These are phyloP conservation scores for Sebastes hubbsi DNA, from an alignment of 2,797 vertebrate species.

Conservation along the genomic window DNA sequence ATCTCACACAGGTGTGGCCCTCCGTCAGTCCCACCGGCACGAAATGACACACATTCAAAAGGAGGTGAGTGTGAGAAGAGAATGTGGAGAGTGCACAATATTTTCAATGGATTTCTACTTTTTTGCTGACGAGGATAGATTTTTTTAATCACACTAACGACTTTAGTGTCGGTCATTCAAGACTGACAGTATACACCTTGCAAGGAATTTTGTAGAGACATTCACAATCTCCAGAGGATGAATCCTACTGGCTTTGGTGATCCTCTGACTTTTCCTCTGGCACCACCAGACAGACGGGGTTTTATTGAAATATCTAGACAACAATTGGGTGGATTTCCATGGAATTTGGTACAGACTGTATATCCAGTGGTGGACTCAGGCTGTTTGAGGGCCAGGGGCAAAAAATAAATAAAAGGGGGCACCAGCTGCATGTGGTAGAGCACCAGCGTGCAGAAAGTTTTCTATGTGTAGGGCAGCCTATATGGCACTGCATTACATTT, in stretches of 20 bases:
- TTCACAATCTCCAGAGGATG: neutral
- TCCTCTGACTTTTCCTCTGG: neutral
- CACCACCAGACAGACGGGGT: neutral
- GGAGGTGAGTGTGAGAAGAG: slow-evolving; percentile 40
- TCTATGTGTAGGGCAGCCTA: neutral
- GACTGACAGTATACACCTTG: too few species aligned
- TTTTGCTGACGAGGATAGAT: neutral
- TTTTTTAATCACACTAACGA: neutral
- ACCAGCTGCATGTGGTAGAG: neutral
- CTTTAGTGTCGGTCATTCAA: neutral
- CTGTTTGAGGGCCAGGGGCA: too few species aligned
- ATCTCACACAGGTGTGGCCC: slow-evolving; percentile 44
- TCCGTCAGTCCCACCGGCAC: fast-evolving
- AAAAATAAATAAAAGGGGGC: too few species aligned
- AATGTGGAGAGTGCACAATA: neutral
- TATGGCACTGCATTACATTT: neutral
- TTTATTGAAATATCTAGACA: neutral
- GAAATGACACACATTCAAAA: neutral
- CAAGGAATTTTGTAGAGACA: neutral
- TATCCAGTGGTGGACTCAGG: neutral
- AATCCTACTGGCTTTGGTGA: neutral
- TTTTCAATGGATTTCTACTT: neutral
- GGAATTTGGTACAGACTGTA: neutral
- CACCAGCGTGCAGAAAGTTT: neutral
- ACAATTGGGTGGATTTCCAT: neutral